These are phyloP conservation scores for Furnarius figulus DNA, from an alignment of 2,113 vertebrate species.

Conservation along the genomic window DNA sequence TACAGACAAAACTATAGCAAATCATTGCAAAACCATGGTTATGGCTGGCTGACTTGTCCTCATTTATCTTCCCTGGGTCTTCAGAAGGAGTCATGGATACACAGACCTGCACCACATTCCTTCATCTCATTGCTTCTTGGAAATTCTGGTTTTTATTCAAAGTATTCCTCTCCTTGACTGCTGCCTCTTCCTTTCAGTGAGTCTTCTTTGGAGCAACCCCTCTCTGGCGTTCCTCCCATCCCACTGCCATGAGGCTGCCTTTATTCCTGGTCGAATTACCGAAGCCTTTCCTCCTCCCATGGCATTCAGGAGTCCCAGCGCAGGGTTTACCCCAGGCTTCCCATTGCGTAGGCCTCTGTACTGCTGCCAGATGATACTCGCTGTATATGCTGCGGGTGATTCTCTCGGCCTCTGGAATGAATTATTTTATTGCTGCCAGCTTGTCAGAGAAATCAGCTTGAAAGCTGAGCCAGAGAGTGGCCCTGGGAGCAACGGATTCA, in stretches of 20 bases:
- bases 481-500: neutral
- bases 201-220: neutral
- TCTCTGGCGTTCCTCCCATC: neutral
- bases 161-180: neutral
- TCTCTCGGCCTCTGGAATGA: slow-evolving; percentile 59
- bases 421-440: slow-evolving; percentile 60
- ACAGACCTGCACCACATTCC: accelerated
- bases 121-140: neutral
- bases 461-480: slow-evolving; percentile 40
- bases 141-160: neutral
- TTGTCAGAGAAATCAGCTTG: slow-evolving; percentile 58
- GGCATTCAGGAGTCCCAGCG: neutral
- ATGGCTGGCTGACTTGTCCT: neutral
- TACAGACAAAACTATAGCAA: neutral
- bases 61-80: neutral
- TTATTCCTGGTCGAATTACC: neutral
- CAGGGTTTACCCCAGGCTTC: slow-evolving; percentile 60
- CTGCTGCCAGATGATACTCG: slow-evolving; percentile 5
- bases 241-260: neutral
- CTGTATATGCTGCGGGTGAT: slow-evolving; percentile 36
- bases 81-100: neutral
- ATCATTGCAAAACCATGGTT: neutral
- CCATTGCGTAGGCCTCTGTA: slow-evolving; percentile 51
- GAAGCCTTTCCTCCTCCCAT: neutral
- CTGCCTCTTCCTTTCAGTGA: neutral